A percentile compares a stretch with the other conserved stretches of the same genome.
phyloP scores from a whole-genome alignment of 2,888 invertebrate species.

The Lepidocyrtoides sp. region DNA sequence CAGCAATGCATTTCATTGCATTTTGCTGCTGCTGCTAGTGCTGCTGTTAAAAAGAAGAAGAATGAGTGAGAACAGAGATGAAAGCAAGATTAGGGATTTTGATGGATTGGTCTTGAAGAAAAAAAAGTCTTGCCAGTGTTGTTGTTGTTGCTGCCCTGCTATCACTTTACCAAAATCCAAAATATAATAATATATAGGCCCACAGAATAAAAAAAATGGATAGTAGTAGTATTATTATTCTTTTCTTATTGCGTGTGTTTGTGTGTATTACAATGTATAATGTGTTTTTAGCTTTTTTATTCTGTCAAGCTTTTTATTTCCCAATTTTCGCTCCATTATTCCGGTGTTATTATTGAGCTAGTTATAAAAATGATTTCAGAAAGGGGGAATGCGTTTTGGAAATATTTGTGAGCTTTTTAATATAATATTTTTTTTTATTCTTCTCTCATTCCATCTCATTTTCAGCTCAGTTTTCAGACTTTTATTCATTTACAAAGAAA shows the following conservation, averaged over 20 bases:
- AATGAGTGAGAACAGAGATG: conserved; percentile 77
- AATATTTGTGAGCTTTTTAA: conserved; percentile 31
- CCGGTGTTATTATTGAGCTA: conserved; percentile 76
- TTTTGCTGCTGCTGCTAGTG: conserved; percentile 35
- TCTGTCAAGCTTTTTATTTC: conserved; percentile 69
- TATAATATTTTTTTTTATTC: conserved; percentile 13
- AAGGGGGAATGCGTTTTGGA: conserved; percentile 52
- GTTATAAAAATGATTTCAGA: conserved; percentile 70
- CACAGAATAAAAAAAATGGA: background rate
- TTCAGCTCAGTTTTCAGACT: conserved; percentile 31
- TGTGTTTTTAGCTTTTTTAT: conserved; percentile 58
- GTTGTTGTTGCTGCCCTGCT: conserved; percentile 6
- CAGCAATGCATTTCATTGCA: conserved; percentile 35
- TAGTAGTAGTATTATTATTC: background rate
- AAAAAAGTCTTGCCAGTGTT: conserved; percentile 44
- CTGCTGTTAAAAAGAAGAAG: conserved; percentile 69
- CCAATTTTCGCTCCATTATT: conserved; percentile 72
- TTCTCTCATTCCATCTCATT: conserved; percentile 46
- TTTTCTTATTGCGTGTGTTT: conserved; percentile 32
- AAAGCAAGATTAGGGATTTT: conserved; percentile 77
- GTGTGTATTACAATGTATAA: conserved; percentile 18
- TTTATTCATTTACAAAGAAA: background rate
- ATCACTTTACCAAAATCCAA: conserved; percentile 19
- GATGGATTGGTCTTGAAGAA: conserved; percentile 72
- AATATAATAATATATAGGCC: conserved; percentile 9